A percentile compares a stretch with the other conserved stretches of the same genome.
Evolutionary conservation across 2,888 invertebrate genomes (phyloP).

Genomic region (Schizaphis graminum): DNA sequence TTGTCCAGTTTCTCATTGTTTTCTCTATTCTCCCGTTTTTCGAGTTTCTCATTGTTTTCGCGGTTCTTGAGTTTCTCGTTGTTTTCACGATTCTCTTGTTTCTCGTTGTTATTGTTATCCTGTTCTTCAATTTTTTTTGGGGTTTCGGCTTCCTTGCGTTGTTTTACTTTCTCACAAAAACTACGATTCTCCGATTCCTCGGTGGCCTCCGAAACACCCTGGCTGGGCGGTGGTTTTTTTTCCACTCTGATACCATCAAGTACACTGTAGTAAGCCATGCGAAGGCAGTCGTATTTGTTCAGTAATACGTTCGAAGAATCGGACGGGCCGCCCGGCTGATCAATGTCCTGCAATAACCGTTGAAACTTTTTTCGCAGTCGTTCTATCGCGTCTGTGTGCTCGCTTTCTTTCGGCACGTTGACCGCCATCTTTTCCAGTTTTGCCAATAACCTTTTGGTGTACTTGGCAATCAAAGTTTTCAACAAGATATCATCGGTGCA

Average conservation of each 20-base stretch:
- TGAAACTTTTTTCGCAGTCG: neutral
- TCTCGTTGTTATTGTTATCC: neutral
- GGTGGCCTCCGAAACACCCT: too few relatives aligned
- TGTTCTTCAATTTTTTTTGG: neutral
- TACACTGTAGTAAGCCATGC: neutral
- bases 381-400: neutral
- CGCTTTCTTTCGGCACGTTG: neutral
- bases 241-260: neutral
- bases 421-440: neutral
- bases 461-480: neutral
- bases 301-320: neutral
- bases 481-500: neutral
- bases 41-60: neutral
- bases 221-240: neutral
- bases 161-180: neutral
- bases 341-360: neutral
- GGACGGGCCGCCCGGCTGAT: neutral
- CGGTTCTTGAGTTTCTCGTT: neutral
- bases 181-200: neutral
- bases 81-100: neutral
- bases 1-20: neutral
- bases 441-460: neutral
- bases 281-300: neutral
- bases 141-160: neutral
- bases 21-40: neutral